A percentile compares a stretch with the other conserved stretches of the same genome.
Evolutionary conservation across 2,888 invertebrate species (phyloP).

Genomic region (Oscheius sp.): DNA sequence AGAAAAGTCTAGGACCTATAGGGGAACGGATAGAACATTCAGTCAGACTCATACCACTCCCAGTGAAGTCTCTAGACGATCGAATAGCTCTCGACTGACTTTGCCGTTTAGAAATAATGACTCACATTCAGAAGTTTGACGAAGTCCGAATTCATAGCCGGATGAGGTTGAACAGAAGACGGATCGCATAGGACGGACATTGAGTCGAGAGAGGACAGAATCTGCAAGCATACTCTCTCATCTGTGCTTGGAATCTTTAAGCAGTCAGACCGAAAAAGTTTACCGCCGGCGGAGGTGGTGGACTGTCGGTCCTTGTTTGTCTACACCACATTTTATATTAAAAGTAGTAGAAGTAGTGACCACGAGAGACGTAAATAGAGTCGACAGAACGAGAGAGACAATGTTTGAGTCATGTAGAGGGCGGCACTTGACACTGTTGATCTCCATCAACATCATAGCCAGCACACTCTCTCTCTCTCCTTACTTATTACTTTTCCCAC

Average conservation of each 20-base stretch:
- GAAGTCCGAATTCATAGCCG: slow-evolving; percentile 36
- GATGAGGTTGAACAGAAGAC: background rate
- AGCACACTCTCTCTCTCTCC: no score
- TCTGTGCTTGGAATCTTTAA: background rate
- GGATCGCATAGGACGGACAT: slow-evolving; percentile 38
- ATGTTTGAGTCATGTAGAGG: slow-evolving; percentile 40
- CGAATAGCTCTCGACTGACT: no score
- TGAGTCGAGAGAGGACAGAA: slow-evolving; percentile 63
- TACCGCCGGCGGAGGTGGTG: slow-evolving; percentile 27
- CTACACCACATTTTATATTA: slow-evolving; percentile 9
- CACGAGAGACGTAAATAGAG: slow-evolving; percentile 1
- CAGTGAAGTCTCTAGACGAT: no score
- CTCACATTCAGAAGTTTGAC: slow-evolving; percentile 45
- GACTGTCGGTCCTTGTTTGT: background rate
- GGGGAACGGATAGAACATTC: no score
- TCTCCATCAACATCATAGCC: background rate
- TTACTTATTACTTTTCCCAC: background rate
- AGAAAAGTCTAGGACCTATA: no score
- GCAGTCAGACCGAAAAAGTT: slow-evolving; percentile 7
- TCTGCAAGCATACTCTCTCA: slow-evolving; percentile 39
- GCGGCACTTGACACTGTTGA: slow-evolving; percentile 28
- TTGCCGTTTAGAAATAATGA: background rate
- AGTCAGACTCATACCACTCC: no score
- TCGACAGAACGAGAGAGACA: slow-evolving; percentile 31
- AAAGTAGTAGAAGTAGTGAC: background rate